These are phyloP conservation scores for Pluvianellus socialis DNA, from an alignment of 2,113 vertebrate species.

Conservation along the genomic window DNA sequence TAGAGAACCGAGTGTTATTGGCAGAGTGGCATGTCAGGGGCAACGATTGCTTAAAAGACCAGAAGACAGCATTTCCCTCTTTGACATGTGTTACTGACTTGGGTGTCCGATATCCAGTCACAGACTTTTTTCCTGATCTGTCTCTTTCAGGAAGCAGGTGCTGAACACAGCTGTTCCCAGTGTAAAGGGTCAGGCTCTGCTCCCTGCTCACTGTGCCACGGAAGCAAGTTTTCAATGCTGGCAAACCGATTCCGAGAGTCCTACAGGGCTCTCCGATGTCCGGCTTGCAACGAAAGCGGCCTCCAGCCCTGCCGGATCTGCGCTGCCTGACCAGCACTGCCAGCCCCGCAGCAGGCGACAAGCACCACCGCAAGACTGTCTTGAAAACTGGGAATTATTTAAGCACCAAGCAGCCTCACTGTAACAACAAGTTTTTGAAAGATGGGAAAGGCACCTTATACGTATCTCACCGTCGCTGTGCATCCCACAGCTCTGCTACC, in stretches of 20 bases:
- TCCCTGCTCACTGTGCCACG: conserved; percentile 94
- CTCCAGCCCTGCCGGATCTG: conserved; percentile 88
- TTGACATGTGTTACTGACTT: fast-evolving
- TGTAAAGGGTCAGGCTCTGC: conserved; percentile 89
- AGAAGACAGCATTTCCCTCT: not conserved
- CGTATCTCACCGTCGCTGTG: fast-evolving
- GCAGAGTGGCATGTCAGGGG: not conserved
- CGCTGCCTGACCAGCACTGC: conserved; percentile 15
- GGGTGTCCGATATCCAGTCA: not conserved
- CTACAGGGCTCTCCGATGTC: conserved; percentile 89
- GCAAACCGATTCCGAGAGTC: conserved; percentile 95
- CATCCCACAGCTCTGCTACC: not conserved
- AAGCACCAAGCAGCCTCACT: not conserved
- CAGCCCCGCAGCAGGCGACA: not conserved
- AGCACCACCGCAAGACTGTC: fast-evolving
- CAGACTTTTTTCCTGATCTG: not conserved
- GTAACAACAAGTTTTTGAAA: too few relatives aligned
- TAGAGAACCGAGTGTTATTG: not conserved
- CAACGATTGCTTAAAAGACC: not conserved
- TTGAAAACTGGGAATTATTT: not conserved
- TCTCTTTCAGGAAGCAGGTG: conserved; percentile 66
- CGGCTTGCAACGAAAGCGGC: conserved; percentile 90
- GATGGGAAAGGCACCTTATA: not conserved
- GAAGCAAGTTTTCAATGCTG: conserved; percentile 98
- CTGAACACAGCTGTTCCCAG: conserved; percentile 74